Conservation (phyloP, 2,797 vertebrate species). For the Falco rusticolus region DNA sequence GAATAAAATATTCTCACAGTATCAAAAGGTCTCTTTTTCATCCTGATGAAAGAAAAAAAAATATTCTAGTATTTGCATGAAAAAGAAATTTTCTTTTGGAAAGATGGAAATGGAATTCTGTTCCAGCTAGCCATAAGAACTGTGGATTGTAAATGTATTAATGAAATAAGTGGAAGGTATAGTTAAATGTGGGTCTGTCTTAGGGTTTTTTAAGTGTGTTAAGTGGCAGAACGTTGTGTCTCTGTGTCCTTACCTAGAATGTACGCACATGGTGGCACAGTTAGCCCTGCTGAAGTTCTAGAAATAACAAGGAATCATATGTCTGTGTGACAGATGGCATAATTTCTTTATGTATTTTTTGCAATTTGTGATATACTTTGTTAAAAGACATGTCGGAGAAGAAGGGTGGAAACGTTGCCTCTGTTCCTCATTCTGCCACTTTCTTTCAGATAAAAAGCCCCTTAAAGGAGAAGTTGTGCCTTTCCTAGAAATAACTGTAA, state of each 20-base stretch:
- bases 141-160: not conserved
- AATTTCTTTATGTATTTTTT: not conserved
- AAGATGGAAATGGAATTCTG: not conserved
- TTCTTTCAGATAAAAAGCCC: not conserved
- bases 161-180: not conserved
- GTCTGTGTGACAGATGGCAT: not conserved
- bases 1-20: not conserved
- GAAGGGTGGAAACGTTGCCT: not conserved
- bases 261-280: not conserved
- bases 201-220: not conserved
- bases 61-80: not conserved
- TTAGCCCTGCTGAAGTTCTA: not conserved
- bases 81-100: not conserved
- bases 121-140: not conserved
- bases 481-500: not conserved
- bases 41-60: not conserved
- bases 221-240: not conserved
- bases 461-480: rapidly evolving
- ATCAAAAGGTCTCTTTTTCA: not conserved
- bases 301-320: not conserved
- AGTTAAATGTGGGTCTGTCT: not conserved
- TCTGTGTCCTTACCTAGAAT: not conserved
- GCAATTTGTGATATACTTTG: not conserved
- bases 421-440: not conserved
- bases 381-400: not conserved